Evolutionary conservation across 2,113 vertebrate species (phyloP).

Genomic region (Rhineura floridana): DNA sequence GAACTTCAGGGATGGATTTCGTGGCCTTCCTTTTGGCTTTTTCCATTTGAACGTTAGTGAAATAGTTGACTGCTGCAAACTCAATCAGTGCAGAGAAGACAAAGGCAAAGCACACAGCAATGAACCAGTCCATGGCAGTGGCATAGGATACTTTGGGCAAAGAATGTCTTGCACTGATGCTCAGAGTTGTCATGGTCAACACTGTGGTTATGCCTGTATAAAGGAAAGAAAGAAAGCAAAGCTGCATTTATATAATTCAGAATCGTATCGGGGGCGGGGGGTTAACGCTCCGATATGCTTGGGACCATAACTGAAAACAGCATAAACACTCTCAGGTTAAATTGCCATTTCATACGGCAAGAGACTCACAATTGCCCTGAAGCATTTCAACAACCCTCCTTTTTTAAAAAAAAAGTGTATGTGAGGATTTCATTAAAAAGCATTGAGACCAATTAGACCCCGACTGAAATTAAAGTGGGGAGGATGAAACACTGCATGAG

Average conservation of each 20-base stretch:
- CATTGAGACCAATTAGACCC: neutral
- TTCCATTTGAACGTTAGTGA: constrained; percentile 91
- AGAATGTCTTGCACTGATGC: constrained; percentile 98
- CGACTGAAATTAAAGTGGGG: neutral
- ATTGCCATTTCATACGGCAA: neutral
- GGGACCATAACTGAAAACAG: neutral
- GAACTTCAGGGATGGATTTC: constrained; percentile 81
- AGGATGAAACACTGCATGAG: neutral
- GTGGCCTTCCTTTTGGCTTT: constrained; percentile 89
- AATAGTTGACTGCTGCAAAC: constrained; percentile 98
- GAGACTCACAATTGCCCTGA: neutral
- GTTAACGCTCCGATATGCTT: neutral
- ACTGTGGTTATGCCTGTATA: constrained; percentile 95
- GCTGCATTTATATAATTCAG: constrained; percentile 2
- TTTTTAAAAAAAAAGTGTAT: neutral
- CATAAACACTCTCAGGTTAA: neutral
- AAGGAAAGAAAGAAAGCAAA: constrained; percentile 60
- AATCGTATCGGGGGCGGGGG: neutral
- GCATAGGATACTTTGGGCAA: constrained; percentile 98
- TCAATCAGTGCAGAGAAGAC: constrained; percentile 99
- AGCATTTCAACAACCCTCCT: neutral
- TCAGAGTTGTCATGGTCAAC: constrained; percentile 97
- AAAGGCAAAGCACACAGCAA: constrained; percentile 98
- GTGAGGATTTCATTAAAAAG: neutral
- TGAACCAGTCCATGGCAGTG: constrained; percentile 99